Evolutionary conservation across 2,113 vertebrate species (phyloP), one percentile per base, ranked within the genome.

Genomic region (Dicentrarchus labrax): DNA sequence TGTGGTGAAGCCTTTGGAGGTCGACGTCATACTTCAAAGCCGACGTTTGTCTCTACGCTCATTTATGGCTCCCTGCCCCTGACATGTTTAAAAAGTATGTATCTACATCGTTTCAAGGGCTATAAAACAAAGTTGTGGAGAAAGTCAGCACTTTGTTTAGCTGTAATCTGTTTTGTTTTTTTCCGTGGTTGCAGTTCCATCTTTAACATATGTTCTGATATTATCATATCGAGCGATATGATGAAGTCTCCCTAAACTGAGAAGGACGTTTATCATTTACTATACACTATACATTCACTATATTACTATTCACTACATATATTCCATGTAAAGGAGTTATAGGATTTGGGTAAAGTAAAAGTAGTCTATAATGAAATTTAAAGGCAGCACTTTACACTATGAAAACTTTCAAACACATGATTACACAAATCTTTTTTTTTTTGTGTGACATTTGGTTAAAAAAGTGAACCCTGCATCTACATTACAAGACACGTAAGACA

Each of bases 11-110:
- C 85, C 87, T 89, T 87, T 81, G 68, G 88, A 91, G 85, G 85
- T 90, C 82, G 80, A 93, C 91, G 85, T 94, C 94, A 91, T 90
- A 86, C 93, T 92, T 94, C 93, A 94, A 93, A 94, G 91, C 77
- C 59, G 78, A 70, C 83, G 56, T 90, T 86, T 73, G 83, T 84
- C 82, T 92, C 90, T 65, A 13, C 19, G 72, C 69, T 89, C 78
- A 73, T 92, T 92, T 88, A 86, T 76, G 73, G 83, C 85, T 87
- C 84, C 90, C 87, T 51, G 73, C 89, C 72, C 86, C 88, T 93
- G 91, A 94, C 93, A 90, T 94, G 93, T 95, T 94, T 94, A 90
- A 93, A 94, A 95, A 88, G 87, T 86, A 82, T 90, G 88, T 92
- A 93, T 94, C 92, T 89, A 92, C 89, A 91, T 83, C 90, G 91